Conservation (phyloP, 2,797 vertebrate genomes). For the Nannoperca obscura region DNA sequence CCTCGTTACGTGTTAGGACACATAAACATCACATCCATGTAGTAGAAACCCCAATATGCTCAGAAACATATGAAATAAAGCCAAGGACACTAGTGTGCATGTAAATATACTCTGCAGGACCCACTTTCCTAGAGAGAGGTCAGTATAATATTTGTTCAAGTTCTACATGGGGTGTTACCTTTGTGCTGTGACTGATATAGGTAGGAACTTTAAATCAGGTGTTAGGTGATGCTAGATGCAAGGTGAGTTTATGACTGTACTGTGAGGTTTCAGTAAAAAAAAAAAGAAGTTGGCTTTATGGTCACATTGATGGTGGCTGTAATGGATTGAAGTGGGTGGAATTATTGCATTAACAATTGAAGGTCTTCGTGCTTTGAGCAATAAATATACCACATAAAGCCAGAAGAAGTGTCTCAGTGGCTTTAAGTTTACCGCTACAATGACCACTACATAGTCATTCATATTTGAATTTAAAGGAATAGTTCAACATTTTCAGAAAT, state of each 20-base stretch:
- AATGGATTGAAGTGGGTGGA: too few species aligned
- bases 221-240: too few species aligned
- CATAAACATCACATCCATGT: not conserved
- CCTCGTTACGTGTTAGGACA: not conserved
- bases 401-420: not conserved
- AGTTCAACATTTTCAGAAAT: not conserved
- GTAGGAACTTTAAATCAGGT: not conserved
- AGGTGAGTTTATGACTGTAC: not conserved
- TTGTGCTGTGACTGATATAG: not conserved
- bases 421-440: not conserved
- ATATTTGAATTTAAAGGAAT: not conserved
- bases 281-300: not conserved
- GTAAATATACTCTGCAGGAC: not conserved
- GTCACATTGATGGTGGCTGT: not conserved
- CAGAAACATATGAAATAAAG: not conserved
- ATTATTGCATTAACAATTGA: not conserved
- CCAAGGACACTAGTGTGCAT: not conserved
- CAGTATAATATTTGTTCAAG: not conserved
- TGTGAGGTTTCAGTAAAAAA: not conserved
- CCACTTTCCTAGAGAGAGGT: not conserved
- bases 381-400: not conserved
- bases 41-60: not conserved
- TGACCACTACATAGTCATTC: not conserved
- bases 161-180: not conserved
- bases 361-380: not conserved